Conservation (phyloP, 2,888 invertebrate genomes). For the Dynastes hyllus region DNA sequence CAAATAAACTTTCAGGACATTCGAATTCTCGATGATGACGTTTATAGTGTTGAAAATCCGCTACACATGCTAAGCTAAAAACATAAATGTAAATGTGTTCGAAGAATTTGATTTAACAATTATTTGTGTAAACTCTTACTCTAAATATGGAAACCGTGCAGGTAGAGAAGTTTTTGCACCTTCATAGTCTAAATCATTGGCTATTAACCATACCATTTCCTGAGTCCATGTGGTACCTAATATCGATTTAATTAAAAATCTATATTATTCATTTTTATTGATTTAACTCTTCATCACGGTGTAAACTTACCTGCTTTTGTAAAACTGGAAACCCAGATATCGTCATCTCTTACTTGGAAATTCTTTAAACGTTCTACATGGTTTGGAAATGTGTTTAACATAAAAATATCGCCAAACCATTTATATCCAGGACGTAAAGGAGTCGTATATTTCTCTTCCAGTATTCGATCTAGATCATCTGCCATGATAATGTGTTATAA, state of each 20-base stretch:
- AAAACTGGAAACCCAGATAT: slow-evolving; percentile 72
- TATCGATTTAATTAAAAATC: not conserved
- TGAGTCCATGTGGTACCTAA: slow-evolving; percentile 83
- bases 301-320: slow-evolving; percentile 71
- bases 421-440: slow-evolving; percentile 11
- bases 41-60: slow-evolving; percentile 25
- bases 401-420: slow-evolving; percentile 17
- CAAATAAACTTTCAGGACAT: not conserved
- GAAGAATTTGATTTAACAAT: not conserved
- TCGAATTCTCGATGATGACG: slow-evolving; percentile 19
- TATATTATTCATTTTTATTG: not conserved
- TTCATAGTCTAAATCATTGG: slow-evolving; percentile 75
- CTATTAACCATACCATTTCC: slow-evolving; percentile 80
- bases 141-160: slow-evolving; percentile 82
- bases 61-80: slow-evolving; percentile 9
- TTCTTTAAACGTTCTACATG: slow-evolving; percentile 65
- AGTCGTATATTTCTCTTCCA: slow-evolving; percentile 7
- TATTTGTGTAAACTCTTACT: slow-evolving; percentile 70
- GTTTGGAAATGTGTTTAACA: slow-evolving; percentile 12
- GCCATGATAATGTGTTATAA: slow-evolving; percentile 16
- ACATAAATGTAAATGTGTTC: not conserved
- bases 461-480: slow-evolving; percentile 16
- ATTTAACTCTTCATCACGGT: too few species aligned
- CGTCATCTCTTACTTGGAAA: slow-evolving; percentile 70
- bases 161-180: slow-evolving; percentile 72